Conservation (phyloP, 2,113 vertebrate species). For the Lipophrys pholis region DNA sequence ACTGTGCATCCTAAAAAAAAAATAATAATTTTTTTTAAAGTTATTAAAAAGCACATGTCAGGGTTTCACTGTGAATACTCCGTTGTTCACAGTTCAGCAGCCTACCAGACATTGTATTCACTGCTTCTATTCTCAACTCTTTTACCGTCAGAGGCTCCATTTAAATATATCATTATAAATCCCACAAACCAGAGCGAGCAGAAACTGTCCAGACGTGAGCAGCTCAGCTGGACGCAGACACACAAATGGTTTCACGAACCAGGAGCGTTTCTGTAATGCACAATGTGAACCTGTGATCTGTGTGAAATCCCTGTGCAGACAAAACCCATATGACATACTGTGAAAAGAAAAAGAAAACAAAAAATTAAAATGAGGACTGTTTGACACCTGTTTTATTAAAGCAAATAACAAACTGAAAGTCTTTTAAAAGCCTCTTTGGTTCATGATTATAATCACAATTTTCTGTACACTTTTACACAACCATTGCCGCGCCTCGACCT, state of each 20-base stretch:
- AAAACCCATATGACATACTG: conserved; percentile 22
- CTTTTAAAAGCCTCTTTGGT: no score
- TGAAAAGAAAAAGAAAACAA: not conserved
- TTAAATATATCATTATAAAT: conserved; percentile 31
- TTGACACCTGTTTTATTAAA: no score
- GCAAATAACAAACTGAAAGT: no score
- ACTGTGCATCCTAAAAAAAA: not conserved
- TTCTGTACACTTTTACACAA: no score
- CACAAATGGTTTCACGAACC: not conserved
- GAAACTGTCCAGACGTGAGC: conserved; percentile 32
- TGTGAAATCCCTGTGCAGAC: not conserved
- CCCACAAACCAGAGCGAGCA: conserved; percentile 18
- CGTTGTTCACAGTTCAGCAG: not conserved
- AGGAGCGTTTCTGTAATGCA: not conserved
- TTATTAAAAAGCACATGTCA: not conserved
- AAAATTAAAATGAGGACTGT: no score
- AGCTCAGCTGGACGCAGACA: conserved; percentile 19
- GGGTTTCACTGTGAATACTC: not conserved
- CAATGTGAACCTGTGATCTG: not conserved
- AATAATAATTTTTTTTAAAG: no score
- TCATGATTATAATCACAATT: no score
- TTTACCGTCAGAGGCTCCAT: conserved; percentile 10
- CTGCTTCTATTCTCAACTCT: not conserved
- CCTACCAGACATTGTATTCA: not conserved
- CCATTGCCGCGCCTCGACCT: no score